These are phyloP conservation scores for Bombus waltoni DNA, from an alignment of 1,140 invertebrate genomes.

Conservation along the genomic window DNA sequence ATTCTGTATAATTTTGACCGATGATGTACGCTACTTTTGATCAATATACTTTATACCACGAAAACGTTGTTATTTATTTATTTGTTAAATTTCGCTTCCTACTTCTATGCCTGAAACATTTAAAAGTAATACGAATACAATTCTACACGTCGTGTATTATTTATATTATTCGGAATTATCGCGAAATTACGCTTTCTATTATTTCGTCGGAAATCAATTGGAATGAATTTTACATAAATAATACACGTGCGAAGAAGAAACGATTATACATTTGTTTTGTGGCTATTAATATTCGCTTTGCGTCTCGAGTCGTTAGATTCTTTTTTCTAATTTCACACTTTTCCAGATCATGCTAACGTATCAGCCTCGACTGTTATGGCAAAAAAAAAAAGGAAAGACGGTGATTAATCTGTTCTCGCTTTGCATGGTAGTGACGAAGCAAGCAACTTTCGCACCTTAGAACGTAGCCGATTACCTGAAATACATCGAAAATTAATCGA, in stretches of 20 bases:
- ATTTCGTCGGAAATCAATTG: background rate
- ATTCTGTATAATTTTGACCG: conserved; percentile 53
- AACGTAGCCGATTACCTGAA: background rate
- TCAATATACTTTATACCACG: conserved; percentile 60
- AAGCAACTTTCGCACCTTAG: background rate
- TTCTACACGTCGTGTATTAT: background rate
- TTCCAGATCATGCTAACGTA: background rate
- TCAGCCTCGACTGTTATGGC: background rate
- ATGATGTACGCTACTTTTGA: conserved; percentile 52
- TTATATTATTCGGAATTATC: background rate
- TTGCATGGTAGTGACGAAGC: conserved; percentile 34
- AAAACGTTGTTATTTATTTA: conserved; percentile 53
- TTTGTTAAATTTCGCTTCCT: conserved; percentile 45
- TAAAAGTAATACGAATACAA: background rate
- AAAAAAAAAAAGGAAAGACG: background rate
- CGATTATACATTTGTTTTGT: background rate
- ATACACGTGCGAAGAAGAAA: background rate
- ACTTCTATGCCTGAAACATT: conserved; percentile 10
- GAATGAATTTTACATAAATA: background rate
- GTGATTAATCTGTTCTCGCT: conserved; percentile 25
- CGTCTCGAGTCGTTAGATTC: background rate
- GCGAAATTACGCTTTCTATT: background rate
- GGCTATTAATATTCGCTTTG: background rate
- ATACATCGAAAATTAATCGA: background rate
- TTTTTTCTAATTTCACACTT: conserved; percentile 17